Percentiles rank a stretch among this genome's conserved stretches.
These are phyloP conservation scores for Drosophila antonietae DNA, from an alignment of 2,888 invertebrate species.

Conservation along the genomic window DNA sequence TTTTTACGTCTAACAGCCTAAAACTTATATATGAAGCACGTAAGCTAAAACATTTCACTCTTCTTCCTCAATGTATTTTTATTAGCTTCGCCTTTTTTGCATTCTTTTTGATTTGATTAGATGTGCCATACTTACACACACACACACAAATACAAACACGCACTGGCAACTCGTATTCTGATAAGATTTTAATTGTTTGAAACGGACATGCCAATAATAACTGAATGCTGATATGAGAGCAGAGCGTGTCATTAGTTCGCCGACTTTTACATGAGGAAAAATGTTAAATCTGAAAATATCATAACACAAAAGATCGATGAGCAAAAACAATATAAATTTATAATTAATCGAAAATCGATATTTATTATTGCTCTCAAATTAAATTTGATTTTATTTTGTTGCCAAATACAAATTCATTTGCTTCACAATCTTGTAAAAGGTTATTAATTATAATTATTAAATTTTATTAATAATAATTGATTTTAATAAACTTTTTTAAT, in stretches of 20 bases:
- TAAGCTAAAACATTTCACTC: conserved; percentile 11
- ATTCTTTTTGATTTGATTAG: conserved; percentile 34
- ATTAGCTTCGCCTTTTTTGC: conserved; percentile 16
- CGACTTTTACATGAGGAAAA: conserved; percentile 9
- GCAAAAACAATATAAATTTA: not conserved
- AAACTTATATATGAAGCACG: conserved; percentile 27
- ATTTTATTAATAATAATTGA: no score
- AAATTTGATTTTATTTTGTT: not conserved
- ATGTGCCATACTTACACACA: conserved; percentile 9
- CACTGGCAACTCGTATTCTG: conserved; percentile 53
- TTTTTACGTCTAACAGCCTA: conserved; percentile 28
- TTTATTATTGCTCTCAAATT: not conserved
- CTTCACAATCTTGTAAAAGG: no score
- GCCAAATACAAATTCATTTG: no score
- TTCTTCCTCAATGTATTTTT: conserved; percentile 5
- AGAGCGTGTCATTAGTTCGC: conserved; percentile 1
- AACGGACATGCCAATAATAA: conserved; percentile 68
- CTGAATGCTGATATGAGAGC: conserved; percentile 15
- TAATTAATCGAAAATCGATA: conserved; percentile 10
- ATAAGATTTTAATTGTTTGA: conserved; percentile 70
- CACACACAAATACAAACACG: not conserved
- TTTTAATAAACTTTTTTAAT: no score
- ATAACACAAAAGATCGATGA: conserved; percentile 3
- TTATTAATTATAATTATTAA: no score
- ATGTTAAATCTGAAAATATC: conserved; percentile 7